These are phyloP conservation scores for Lasius platythorax DNA, from an alignment of 2,888 invertebrate genomes.

Conservation along the genomic window DNA sequence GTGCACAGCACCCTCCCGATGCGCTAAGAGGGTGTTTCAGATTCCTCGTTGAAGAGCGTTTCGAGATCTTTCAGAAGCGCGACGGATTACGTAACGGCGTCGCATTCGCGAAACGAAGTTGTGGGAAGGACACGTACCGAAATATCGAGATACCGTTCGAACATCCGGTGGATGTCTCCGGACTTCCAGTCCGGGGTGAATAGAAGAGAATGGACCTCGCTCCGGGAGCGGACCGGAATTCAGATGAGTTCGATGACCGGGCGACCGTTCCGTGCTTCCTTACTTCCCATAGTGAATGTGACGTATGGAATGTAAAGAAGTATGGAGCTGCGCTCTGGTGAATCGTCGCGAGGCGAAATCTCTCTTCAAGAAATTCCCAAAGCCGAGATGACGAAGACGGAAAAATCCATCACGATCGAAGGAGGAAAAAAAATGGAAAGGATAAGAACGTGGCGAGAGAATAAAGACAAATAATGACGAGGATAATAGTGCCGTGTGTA, in stretches of 20 bases:
- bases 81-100: constrained; percentile 28
- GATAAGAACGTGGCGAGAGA: neutral
- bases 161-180: too few relatives aligned
- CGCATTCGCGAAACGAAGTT: constrained; percentile 3
- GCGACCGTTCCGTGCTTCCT: constrained; percentile 97
- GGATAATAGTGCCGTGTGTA: constrained; percentile 27
- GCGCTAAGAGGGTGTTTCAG: constrained; percentile 11
- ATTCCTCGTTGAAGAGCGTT: constrained; percentile 29
- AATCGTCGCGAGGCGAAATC: constrained; percentile 59
- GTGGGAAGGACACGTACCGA: constrained; percentile 19
- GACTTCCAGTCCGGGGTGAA: neutral
- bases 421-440: neutral
- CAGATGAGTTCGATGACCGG: constrained; percentile 82
- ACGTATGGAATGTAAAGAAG: constrained; percentile 99
- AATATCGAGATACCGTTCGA: neutral
- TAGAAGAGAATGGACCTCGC: neutral
- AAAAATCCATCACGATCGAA: neutral
- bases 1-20: neutral
- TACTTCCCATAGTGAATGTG: constrained; percentile 96
- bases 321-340: constrained; percentile 91
- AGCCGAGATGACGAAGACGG: neutral
- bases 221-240: neutral
- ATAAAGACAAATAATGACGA: neutral
- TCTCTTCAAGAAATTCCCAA: neutral
- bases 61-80: constrained; percentile 24